Percentiles rank a stretch among this genome's conserved stretches.
These are phyloP conservation scores for Drosophila azteca DNA, from an alignment of 1,140 invertebrate species.

Conservation along the genomic window DNA sequence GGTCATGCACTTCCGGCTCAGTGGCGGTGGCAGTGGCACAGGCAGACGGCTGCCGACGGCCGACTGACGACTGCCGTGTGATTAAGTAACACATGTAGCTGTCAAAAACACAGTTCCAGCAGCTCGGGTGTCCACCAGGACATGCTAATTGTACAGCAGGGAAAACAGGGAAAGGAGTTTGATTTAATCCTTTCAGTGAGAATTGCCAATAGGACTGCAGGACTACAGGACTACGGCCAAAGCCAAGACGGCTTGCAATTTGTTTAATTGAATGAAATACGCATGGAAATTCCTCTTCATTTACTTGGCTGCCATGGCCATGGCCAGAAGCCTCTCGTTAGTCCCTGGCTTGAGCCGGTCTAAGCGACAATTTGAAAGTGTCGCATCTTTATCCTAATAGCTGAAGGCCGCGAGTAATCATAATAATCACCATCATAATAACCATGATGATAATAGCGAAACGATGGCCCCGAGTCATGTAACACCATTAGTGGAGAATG, in stretches of 20 bases:
- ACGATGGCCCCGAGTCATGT: constrained; percentile 61
- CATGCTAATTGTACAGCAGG: constrained; percentile 49
- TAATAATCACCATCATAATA: constrained; percentile 45
- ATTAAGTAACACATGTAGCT: constrained; percentile 62
- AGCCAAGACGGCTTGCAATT: background rate
- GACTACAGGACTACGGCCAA: background rate
- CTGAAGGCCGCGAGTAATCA: constrained; percentile 49
- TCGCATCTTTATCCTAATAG: constrained; percentile 35
- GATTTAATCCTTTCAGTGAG: background rate
- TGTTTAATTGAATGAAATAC: too few relatives aligned
- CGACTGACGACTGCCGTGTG: constrained; percentile 22
- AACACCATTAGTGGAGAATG: constrained; percentile 60
- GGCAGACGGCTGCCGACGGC: too few relatives aligned
- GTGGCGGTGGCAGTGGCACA: constrained; percentile 5
- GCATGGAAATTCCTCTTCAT: too few relatives aligned
- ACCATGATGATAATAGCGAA: constrained; percentile 51
- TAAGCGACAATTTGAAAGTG: constrained; percentile 37
- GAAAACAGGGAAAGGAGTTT: background rate
- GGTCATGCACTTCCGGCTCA: constrained; percentile 66
- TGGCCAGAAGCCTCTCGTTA: constrained; percentile 14
- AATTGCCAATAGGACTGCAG: too few relatives aligned
- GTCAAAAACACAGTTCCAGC: constrained; percentile 17
- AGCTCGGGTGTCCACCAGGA: constrained; percentile 18
- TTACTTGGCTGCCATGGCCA: background rate
- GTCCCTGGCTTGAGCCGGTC: constrained; percentile 13